Evolutionary conservation across 2,113 vertebrate genomes (phyloP), one percentile per base, ranked within the genome.

Genomic region (Capreolus pygargus): DNA sequence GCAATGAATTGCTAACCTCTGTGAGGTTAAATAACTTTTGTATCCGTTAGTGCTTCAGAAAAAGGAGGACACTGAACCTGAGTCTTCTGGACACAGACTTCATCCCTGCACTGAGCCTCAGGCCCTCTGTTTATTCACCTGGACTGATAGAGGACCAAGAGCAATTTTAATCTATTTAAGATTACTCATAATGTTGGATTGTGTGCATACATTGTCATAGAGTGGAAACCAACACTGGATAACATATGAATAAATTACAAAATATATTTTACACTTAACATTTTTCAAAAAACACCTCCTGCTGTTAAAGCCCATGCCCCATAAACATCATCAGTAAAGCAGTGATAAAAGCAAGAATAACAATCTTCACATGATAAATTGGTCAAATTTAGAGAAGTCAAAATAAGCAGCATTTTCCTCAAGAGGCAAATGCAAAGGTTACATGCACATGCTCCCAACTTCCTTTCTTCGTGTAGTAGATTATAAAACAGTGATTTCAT

Each of bases 241-340:
- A 98, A 67, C 90, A 70, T 60, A 92, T 67, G 90, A 89, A 98
- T 91, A 96, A 96, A 97, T 98, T 94, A 97, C 39, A 98, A 97
- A 88, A 95, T 91, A 84, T 97, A 76, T 98, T 97, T 98, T 97
- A 98, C 91, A 94, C 95, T 98, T 97, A 98, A 98, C 23, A 19
- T 98, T 98, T 99, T 98, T 98, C 98, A 98, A 97, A 99, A 99
- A 97, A 97, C 95, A 98, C 95, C 98, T 98, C 98, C 98, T 97
- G 97, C 98, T 98, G 98, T 97, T 98, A 98, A 25, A 98, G 97
- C 95, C 98, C 98, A 98, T 98, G 98, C 98, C 97, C 98, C 98
- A 98, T 98, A 97, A 98, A 98, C 98, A 98, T 98, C 97, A 98
- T 95, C 98, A 98, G 98, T 98, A 98, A 98, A 97, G 97, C 98